Evolutionary conservation across 2,888 invertebrate genomes (phyloP).

Genomic region (Hipparchia sbordonii): DNA sequence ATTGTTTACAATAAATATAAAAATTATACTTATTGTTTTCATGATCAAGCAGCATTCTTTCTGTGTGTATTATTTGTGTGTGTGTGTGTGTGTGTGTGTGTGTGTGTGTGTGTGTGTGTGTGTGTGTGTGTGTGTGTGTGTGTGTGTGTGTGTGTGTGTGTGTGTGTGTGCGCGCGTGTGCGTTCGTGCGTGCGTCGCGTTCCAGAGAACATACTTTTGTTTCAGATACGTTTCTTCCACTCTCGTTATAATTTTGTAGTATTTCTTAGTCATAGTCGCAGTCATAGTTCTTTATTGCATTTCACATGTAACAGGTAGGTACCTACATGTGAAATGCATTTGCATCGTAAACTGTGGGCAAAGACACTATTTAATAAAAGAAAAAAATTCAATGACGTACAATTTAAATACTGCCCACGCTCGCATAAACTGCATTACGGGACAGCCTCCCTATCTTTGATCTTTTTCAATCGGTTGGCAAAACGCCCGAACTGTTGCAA

Average conservation of each 20-base stretch:
- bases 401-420: conserved; percentile 12
- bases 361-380: neutral
- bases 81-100: too few species aligned
- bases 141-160: too few species aligned
- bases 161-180: too few species aligned
- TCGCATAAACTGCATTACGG: conserved; percentile 12
- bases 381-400: conserved; percentile 7
- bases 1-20: neutral
- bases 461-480: conserved; percentile 9
- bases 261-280: too few species aligned
- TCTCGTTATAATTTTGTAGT: too few species aligned
- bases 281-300: too few species aligned
- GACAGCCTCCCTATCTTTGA: conserved; percentile 10
- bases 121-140: too few species aligned
- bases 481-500: conserved; percentile 14
- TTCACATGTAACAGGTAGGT: too few species aligned
- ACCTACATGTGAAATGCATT: neutral
- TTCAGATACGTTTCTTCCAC: too few species aligned
- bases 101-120: too few species aligned
- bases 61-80: neutral
- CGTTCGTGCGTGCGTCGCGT: too few species aligned
- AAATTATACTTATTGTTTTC: neutral
- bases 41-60: neutral
- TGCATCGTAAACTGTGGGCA: neutral
- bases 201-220: too few species aligned